phyloP scores from a whole-genome alignment of 2,797 vertebrate genomes.

The Sebastes iracundus region DNA sequence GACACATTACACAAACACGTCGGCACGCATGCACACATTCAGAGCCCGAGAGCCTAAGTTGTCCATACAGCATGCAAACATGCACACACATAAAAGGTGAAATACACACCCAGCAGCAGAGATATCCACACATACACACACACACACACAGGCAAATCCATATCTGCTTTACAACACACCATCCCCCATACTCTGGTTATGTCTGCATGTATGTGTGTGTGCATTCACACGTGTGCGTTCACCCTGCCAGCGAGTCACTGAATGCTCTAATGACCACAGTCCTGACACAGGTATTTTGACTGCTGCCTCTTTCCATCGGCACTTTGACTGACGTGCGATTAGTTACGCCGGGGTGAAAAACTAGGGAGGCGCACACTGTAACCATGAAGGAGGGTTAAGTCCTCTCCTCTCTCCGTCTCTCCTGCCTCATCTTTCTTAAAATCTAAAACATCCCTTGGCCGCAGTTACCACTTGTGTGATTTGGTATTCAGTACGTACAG shows the following conservation, averaged over 20 bases:
- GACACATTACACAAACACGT: conserved; percentile 66
- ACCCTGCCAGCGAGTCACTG: conserved; percentile 49
- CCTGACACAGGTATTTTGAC: conserved; percentile 81
- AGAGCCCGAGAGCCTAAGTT: conserved; percentile 16
- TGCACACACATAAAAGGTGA: conserved; percentile 36
- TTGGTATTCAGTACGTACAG: conserved; percentile 47
- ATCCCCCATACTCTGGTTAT: conserved; percentile 59
- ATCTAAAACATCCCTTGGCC: conserved; percentile 61
- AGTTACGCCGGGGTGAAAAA: conserved; percentile 69
- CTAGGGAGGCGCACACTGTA: conserved; percentile 30
- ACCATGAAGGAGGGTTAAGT: conserved; percentile 45
- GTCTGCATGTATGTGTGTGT: conserved; percentile 18
- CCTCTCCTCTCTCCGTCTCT: conserved; percentile 27
- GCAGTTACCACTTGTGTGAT: conserved; percentile 31
- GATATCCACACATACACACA: conserved; percentile 25
- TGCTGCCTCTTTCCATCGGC: conserved; percentile 79
- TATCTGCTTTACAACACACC: conserved; percentile 62
- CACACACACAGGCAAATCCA: conserved; percentile 44
- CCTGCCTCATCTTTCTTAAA: conserved; percentile 59
- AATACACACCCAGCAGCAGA: conserved; percentile 49
- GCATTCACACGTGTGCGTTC: conserved; percentile 6
- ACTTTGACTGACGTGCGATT: conserved; percentile 80
- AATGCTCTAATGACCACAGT: conserved; percentile 76
- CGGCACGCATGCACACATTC: conserved; percentile 37
- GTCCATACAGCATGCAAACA: conserved; percentile 34